phyloP scores from a whole-genome alignment of 2,797 vertebrate species.

The Peromyscus attwateri region DNA sequence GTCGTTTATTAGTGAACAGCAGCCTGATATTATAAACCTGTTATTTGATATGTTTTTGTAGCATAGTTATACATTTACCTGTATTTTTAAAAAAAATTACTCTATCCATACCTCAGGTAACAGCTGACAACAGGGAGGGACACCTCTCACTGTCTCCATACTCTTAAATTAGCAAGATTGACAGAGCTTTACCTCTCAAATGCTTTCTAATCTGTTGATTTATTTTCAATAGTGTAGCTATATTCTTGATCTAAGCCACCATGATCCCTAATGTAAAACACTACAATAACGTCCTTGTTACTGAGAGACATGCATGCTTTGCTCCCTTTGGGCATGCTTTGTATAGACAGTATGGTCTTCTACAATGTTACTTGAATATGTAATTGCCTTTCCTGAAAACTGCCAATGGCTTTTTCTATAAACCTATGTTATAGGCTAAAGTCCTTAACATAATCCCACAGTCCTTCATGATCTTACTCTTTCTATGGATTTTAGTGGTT shows the following conservation, averaged over 20 bases:
- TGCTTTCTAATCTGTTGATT: not conserved
- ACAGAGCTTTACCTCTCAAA: constrained; percentile 7
- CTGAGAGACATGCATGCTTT: not conserved
- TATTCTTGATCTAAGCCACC: not conserved
- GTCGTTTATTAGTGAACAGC: not conserved
- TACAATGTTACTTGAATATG: not conserved
- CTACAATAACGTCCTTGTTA: not conserved
- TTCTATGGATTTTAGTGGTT: not conserved
- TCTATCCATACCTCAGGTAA: not conserved
- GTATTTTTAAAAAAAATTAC: not conserved
- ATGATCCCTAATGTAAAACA: not conserved
- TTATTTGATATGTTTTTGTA: constrained; percentile 28
- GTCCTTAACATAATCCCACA: constrained; percentile 1
- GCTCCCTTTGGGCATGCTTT: not conserved
- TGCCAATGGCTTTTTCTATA: constrained; percentile 40
- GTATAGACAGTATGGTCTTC: not conserved
- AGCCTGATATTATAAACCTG: not conserved
- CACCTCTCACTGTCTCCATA: not conserved
- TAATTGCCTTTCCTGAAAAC: not conserved
- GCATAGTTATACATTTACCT: constrained; percentile 14
- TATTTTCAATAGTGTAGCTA: not conserved
- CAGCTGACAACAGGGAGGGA: not conserved
- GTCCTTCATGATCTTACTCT: not conserved
- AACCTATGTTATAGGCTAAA: not conserved
- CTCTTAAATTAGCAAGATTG: constrained; percentile 3